Base-by-base conservation (phyloP, 2,888 invertebrate genomes). In the Athetis lepigone region DNA sequence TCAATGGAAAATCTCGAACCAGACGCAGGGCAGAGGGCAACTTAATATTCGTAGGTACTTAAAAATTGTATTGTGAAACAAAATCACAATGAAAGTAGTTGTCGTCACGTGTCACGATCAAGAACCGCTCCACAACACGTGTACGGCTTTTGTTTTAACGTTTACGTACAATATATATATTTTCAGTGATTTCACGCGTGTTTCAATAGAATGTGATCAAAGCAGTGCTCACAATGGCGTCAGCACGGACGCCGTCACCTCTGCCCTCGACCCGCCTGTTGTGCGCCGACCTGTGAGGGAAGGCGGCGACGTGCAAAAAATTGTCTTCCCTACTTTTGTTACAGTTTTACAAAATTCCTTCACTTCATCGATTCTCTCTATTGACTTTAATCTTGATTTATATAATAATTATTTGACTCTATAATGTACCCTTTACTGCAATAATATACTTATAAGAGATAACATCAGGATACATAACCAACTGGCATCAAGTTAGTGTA, bases 211-310 rank as follows among this genome's bases (percentile, higher is more conserved):
- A 49, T 27, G 18, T 46, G 19, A 62, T 61, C 8, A 16, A 11
- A 54, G 36, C 19, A 36, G 11, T 11, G 9, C 27, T 29, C 13
- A 55, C 43, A 68, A 55, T 57, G 40, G 59, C 25, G 39, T 11
- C 16, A 43, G 50, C 70, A 61, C 66, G 58, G 67, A 72, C 78
- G 61, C 57, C 46, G 62, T 56, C 79, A 77, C 80, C 80, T 80
- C 50, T 77, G 57, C 77, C 77, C 59, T 21, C 59, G 72, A 75
- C 70, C 66, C 49, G 21, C 50, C 52, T 40, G 8, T 23, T 55
- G 39, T 63, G 43, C 49, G 23, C 33, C 45, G 18, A 45, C 19
- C 49, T 29, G 46, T 8, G 52, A 54, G 68, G 72, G 79, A 59
- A 52, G 13, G 33, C 13, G 33, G 0, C 33, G 27, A 58, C 19